A percentile compares a stretch with the other conserved stretches of the same genome.
These are phyloP conservation scores for Ascidia mentula DNA, from an alignment of 23 tunicate genomes.

Conservation along the genomic window DNA sequence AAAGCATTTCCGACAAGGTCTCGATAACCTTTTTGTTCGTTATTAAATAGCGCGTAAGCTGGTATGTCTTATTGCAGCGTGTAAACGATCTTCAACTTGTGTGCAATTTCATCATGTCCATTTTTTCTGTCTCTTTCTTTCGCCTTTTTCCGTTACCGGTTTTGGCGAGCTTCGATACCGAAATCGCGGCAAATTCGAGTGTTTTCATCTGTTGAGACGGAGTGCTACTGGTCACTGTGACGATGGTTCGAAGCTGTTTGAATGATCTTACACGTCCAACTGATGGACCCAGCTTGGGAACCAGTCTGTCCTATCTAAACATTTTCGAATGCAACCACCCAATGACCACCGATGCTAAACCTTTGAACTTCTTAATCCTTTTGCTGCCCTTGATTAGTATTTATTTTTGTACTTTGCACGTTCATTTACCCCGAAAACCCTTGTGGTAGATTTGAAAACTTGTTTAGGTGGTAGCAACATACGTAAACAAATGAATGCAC, in stretches of 20 bases:
- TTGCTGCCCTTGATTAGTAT: neutral
- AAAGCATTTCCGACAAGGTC: too few relatives aligned
- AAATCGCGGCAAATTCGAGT: neutral
- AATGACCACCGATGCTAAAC: neutral
- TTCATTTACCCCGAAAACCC: neutral
- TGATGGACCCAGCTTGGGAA: neutral
- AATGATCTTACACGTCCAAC: neutral
- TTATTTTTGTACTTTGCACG: conserved; percentile 5
- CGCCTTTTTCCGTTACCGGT: too few relatives aligned
- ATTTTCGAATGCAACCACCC: neutral
- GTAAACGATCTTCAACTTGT: conserved; percentile 4
- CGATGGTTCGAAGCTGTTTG: conserved; percentile 8
- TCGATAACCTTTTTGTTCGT: too few relatives aligned
- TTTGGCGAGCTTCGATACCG: neutral
- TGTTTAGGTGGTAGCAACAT: neutral
- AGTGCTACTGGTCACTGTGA: conserved; percentile 11
- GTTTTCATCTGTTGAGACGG: conserved; percentile 7
- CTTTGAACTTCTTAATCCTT: neutral
- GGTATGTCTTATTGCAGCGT: conserved; percentile 1
- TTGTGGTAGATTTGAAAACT: neutral
- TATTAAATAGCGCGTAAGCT: neutral
- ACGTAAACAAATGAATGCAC: neutral
- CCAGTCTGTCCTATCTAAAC: neutral
- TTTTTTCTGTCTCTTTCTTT: too few relatives aligned
- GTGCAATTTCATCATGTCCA: neutral